Evolutionary conservation across 1,140 invertebrate species (phyloP).

Genomic region (Drosophila mauritiana): DNA sequence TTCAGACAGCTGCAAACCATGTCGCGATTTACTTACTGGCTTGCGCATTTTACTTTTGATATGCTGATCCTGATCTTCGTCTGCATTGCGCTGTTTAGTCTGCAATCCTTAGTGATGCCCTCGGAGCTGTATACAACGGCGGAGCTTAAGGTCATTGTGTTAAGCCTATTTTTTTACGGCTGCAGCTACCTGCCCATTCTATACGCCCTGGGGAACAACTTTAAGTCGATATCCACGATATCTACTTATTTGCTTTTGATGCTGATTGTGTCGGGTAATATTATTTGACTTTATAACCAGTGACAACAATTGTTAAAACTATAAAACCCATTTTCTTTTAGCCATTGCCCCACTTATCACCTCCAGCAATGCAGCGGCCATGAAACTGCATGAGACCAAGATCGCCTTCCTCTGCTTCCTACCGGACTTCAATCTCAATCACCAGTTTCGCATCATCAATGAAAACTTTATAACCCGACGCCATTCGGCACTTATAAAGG

Average conservation of each 20-base stretch:
- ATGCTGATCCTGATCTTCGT: constrained; percentile 44
- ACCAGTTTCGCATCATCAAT: constrained; percentile 78
- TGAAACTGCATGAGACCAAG: constrained; percentile 65
- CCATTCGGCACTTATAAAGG: constrained; percentile 4
- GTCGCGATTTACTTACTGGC: constrained; percentile 70
- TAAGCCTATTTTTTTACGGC: constrained; percentile 75
- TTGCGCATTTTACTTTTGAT: constrained; percentile 64
- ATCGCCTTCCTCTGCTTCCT: constrained; percentile 69
- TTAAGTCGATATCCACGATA: constrained; percentile 79
- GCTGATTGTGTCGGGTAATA: constrained; percentile 75
- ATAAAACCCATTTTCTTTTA: constrained; percentile 24
- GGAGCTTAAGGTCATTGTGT: constrained; percentile 50
- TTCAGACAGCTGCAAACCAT: constrained; percentile 80
- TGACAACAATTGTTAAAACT: background rate
- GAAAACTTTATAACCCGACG: constrained; percentile 65
- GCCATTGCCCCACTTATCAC: constrained; percentile 76
- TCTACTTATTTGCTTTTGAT: constrained; percentile 76
- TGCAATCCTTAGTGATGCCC: constrained; percentile 65
- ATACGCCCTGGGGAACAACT: constrained; percentile 70
- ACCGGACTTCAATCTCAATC: constrained; percentile 82
- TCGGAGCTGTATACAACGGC: constrained; percentile 51
- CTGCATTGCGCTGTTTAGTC: constrained; percentile 30
- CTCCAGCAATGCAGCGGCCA: constrained; percentile 61
- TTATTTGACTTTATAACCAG: background rate
- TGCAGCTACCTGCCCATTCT: constrained; percentile 74